Conservation (phyloP, 2,888 invertebrate species). For the Macrosoma leucophasiata region DNA sequence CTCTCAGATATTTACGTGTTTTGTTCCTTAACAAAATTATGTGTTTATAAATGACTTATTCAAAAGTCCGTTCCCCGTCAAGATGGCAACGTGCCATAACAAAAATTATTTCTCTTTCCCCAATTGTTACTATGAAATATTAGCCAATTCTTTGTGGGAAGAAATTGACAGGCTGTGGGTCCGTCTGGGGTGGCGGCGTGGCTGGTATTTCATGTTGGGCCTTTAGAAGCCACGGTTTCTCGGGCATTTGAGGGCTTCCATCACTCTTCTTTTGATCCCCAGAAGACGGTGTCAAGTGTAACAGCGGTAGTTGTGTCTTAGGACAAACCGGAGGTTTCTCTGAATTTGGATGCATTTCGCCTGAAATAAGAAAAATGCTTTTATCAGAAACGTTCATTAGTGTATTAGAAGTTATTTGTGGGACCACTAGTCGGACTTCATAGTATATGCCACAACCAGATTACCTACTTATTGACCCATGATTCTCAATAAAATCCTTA, state of each 20-base stretch:
- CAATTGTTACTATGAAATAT: constrained; percentile 8
- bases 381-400: too few species aligned
- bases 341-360: constrained; percentile 58
- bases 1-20: constrained; percentile 45
- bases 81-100: constrained; percentile 65
- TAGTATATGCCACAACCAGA: too few species aligned
- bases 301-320: constrained; percentile 45
- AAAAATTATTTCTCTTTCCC: constrained; percentile 27
- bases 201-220: constrained; percentile 64
- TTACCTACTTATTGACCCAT: too few species aligned
- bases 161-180: constrained; percentile 49
- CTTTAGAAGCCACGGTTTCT: constrained; percentile 55
- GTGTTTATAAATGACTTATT: constrained; percentile 57
- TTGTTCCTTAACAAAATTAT: constrained; percentile 37
- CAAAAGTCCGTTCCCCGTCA: constrained; percentile 49
- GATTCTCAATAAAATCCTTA: too few species aligned
- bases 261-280: constrained; percentile 44
- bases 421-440: too few species aligned
- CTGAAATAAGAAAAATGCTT: constrained; percentile 17
- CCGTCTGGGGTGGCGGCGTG: constrained; percentile 59
- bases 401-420: too few species aligned
- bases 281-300: constrained; percentile 57
- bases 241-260: constrained; percentile 33
- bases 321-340: constrained; percentile 57
- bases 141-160: constrained; percentile 61